These are phyloP conservation scores for Petrolisthes manimaculis DNA, from an alignment of 2,888 invertebrate species.

Conservation along the genomic window DNA sequence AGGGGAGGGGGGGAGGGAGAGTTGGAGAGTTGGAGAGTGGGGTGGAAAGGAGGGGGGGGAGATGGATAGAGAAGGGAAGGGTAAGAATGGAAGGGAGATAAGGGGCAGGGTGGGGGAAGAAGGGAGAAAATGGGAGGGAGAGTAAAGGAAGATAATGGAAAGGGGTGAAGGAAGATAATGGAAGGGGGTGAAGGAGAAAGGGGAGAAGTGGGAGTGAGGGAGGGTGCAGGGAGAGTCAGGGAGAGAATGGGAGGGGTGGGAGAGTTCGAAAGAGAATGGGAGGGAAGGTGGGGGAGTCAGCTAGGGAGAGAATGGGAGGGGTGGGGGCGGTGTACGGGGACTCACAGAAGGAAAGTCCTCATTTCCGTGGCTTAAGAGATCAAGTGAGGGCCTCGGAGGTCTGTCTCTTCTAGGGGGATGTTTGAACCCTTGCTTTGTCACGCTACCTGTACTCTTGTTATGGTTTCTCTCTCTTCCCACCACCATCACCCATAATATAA, in stretches of 20 bases:
- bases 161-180: not conserved
- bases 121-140: not conserved
- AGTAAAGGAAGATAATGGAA: not conserved
- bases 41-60: conserved; percentile 5
- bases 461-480: not conserved
- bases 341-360: conserved; percentile 20
- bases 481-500: not conserved
- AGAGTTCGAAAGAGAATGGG: not conserved
- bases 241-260: not conserved
- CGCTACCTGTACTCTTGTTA: not conserved
- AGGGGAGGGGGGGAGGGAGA: not conserved
- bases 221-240: no score
- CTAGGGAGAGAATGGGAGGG: not conserved
- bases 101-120: not conserved
- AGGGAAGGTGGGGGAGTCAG: not conserved
- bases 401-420: not conserved
- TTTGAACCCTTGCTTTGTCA: conserved; percentile 5
- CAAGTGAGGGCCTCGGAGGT: not conserved
- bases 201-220: not conserved
- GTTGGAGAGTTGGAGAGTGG: not conserved
- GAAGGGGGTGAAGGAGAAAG: not conserved
- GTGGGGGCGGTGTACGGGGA: not conserved
- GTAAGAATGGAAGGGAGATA: not conserved
- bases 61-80: no score
- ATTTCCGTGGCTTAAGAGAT: conserved; percentile 35